Evolutionary conservation across 2,888 invertebrate genomes (phyloP).

Genomic region (Vannuccia rotundouncinata): DNA sequence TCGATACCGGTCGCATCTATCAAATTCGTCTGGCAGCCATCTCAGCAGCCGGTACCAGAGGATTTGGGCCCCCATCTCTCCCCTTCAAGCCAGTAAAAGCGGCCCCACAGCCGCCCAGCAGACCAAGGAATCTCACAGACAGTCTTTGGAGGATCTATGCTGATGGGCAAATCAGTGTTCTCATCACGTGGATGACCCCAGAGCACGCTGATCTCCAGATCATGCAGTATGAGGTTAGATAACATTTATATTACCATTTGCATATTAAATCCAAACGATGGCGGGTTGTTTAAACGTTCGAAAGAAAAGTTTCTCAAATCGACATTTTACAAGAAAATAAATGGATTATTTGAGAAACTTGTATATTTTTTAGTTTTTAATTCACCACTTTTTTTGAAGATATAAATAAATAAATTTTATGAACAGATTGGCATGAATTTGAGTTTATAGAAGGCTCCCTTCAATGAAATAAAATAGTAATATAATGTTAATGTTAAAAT

Average conservation of each 20-base stretch:
- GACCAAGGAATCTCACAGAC: conserved; percentile 49
- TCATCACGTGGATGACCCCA: conserved; percentile 50
- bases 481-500: too few relatives aligned
- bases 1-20: conserved; percentile 47
- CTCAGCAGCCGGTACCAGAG: conserved; percentile 48
- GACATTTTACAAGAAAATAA: too few relatives aligned
- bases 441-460: too few relatives aligned
- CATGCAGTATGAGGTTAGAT: conserved; percentile 46
- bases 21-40: conserved; percentile 53
- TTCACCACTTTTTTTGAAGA: too few relatives aligned
- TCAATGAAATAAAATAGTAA: too few relatives aligned
- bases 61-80: conserved; percentile 47
- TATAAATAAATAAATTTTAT: too few relatives aligned
- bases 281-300: too few relatives aligned
- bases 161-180: conserved; percentile 47
- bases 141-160: conserved; percentile 44
- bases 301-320: too few relatives aligned
- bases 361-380: too few relatives aligned
- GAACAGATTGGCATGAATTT: too few relatives aligned
- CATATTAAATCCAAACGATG: background rate
- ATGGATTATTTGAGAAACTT: too few relatives aligned
- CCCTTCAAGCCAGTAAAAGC: conserved; percentile 43
- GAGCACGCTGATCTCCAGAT: conserved; percentile 48
- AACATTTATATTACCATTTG: background rate
- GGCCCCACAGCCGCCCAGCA: conserved; percentile 45